Evolutionary conservation across 1,140 invertebrate species (phyloP).

Genomic region (Bathynomus jamesi): DNA sequence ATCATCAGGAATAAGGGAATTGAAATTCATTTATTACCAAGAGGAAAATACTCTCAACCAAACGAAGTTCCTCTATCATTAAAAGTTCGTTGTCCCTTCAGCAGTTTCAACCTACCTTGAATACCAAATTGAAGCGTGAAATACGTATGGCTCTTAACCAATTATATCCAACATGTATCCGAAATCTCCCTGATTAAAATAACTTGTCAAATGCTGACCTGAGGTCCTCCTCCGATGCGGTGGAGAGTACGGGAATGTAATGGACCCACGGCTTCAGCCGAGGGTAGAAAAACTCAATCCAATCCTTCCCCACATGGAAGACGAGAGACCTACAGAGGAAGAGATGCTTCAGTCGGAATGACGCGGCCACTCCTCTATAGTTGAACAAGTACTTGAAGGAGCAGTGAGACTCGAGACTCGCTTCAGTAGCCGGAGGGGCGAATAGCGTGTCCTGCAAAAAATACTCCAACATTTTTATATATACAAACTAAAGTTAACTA

Average conservation of each 20-base stretch:
- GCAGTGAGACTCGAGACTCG: slow-evolving; percentile 85
- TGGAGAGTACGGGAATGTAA: slow-evolving; percentile 77
- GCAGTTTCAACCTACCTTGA: too few relatives aligned
- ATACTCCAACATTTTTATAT: slow-evolving; percentile 8
- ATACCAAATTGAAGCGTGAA: too few relatives aligned
- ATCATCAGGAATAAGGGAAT: too few relatives aligned
- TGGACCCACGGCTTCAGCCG: slow-evolving; percentile 90
- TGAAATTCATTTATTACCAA: too few relatives aligned
- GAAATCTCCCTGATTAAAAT: too few relatives aligned
- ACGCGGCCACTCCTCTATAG: slow-evolving; percentile 91
- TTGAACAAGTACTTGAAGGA: slow-evolving; percentile 89
- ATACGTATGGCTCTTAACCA: too few relatives aligned
- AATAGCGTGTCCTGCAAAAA: slow-evolving; percentile 71
- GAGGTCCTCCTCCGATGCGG: slow-evolving; percentile 59
- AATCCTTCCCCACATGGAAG: slow-evolving; percentile 89
- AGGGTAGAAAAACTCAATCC: slow-evolving; percentile 93
- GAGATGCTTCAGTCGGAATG: slow-evolving; percentile 93
- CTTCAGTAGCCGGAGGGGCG: slow-evolving; percentile 70
- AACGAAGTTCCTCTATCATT: too few relatives aligned
- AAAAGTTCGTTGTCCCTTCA: too few relatives aligned
- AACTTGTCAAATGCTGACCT: slow-evolving; percentile 44
- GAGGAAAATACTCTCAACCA: too few relatives aligned
- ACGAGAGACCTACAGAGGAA: slow-evolving; percentile 91
- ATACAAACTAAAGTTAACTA: background rate
- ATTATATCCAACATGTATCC: too few relatives aligned